A percentile compares a stretch with the other conserved stretches of the same genome.
Conservation (phyloP, 2,113 vertebrate species). For the Elephantulus edwardii region DNA sequence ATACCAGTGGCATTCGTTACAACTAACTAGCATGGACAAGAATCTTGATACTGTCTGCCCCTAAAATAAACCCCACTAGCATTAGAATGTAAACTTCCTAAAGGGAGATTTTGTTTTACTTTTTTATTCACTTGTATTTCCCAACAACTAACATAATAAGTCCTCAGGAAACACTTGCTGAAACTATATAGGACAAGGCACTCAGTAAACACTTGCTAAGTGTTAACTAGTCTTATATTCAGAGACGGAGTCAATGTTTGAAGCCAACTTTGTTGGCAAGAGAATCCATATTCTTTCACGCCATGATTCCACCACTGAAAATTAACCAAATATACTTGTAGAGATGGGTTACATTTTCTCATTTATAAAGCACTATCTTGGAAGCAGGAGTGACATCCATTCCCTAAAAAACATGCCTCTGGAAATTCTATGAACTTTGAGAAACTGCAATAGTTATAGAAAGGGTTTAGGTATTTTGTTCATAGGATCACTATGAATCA, state of each 20-base stretch:
- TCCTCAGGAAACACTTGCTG: neutral
- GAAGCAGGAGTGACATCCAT: no score
- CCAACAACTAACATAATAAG: neutral
- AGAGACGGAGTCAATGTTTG: neutral
- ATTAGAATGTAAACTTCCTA: neutral
- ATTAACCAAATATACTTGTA: neutral
- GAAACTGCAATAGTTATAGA: no score
- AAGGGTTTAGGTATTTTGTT: no score
- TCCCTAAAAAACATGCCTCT: no score
- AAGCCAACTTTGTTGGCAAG: neutral
- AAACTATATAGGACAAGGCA: neutral
- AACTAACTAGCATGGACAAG: neutral
- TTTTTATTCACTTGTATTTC: neutral
- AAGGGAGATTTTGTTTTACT: neutral
- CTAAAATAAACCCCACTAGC: neutral
- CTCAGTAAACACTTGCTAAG: neutral
- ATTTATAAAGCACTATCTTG: constrained; percentile 20
- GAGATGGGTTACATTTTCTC: neutral
- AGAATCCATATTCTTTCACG: neutral
- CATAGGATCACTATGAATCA: no score
- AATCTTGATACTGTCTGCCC: neutral
- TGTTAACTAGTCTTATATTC: neutral
- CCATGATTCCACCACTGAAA: neutral
- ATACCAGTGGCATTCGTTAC: no score
- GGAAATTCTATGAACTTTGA: no score